These are phyloP conservation scores for Aptenodytes forsteri DNA, from an alignment of 2,113 vertebrate genomes.

Conservation along the genomic window DNA sequence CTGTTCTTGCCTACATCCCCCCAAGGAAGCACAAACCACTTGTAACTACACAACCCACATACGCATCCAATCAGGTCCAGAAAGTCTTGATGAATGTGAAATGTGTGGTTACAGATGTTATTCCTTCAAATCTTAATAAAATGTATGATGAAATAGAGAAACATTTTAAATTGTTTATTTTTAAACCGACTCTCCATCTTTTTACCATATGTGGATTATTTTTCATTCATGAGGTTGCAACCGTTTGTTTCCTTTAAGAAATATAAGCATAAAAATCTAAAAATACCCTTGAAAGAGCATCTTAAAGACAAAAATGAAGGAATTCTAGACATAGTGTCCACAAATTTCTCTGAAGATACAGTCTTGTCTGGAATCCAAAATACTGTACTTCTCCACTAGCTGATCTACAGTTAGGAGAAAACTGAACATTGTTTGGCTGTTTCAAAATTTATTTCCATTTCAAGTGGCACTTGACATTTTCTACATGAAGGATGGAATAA, in stretches of 20 bases:
- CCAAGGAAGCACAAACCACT: background rate
- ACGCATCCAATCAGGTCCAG: background rate
- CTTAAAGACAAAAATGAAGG: background rate
- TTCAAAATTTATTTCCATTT: background rate
- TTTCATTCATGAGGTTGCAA: background rate
- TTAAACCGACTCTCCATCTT: background rate
- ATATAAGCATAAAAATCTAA: background rate
- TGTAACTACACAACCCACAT: background rate
- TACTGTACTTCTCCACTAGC: background rate
- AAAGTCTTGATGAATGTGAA: background rate
- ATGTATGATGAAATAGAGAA: background rate
- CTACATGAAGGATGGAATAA: background rate
- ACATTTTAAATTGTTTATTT: background rate
- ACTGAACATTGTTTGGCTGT: background rate
- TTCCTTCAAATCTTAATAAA: background rate
- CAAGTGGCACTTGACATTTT: constrained; percentile 12
- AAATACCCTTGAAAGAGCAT: background rate
- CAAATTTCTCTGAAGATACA: background rate
- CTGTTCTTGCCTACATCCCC: background rate
- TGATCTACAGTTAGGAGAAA: background rate
- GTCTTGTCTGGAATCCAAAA: background rate
- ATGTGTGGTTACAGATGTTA: background rate
- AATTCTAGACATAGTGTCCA: too few species aligned
- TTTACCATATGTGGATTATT: background rate
- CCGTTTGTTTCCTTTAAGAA: background rate